These are phyloP conservation scores for Meandrina meandrites DNA, from an alignment of 92 coral and sea anemone species.

Conservation along the genomic window DNA sequence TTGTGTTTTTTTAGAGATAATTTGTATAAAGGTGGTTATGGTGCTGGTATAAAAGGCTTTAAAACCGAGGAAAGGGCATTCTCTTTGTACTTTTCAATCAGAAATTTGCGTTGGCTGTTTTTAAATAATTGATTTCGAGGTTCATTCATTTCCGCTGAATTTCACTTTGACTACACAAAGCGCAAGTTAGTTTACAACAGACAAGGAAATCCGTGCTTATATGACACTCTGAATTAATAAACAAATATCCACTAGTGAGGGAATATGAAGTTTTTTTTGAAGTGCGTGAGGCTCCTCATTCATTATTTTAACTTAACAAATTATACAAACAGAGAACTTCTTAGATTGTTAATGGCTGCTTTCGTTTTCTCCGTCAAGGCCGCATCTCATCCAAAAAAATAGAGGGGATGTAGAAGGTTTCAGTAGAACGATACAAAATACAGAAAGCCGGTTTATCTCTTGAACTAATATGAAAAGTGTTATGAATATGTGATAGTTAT, in stretches of 20 bases:
- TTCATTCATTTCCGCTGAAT: neutral
- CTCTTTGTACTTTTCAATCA: neutral
- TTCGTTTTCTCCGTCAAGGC: neutral
- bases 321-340: neutral
- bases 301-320: neutral
- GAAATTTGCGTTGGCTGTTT: neutral
- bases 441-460: neutral
- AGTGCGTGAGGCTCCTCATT: neutral
- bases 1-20: too few species aligned
- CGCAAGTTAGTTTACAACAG: neutral
- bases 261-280: neutral
- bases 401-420: neutral
- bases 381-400: neutral
- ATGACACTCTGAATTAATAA: neutral
- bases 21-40: neutral
- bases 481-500: neutral
- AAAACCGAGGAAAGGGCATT: neutral
- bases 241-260: neutral
- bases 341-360: too few species aligned
- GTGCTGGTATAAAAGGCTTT: neutral
- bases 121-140: constrained; percentile 1
- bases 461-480: neutral
- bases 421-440: neutral
- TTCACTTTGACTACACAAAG: neutral
- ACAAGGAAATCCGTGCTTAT: neutral